phyloP scores from a whole-genome alignment of 2,888 invertebrate genomes.

The Thymelicus sylvestris region DNA sequence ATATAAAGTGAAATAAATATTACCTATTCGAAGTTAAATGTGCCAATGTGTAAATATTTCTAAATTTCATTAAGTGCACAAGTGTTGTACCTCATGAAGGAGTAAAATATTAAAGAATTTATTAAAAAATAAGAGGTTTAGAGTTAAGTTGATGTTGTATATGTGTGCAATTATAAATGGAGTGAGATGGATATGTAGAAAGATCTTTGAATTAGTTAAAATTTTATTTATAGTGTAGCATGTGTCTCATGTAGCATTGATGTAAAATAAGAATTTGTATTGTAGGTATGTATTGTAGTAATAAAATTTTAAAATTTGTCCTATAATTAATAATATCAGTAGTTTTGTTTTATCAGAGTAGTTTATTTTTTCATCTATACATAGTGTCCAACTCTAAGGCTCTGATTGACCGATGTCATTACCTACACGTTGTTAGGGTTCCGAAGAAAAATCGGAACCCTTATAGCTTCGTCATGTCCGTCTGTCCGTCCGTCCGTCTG shows the following conservation, averaged over 20 bases:
- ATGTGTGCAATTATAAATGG: slow-evolving; percentile 20
- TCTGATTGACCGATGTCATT: no score
- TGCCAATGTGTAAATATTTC: slow-evolving; percentile 33
- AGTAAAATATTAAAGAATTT: slow-evolving; percentile 35
- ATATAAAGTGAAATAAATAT: slow-evolving; percentile 9
- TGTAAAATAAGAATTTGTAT: not conserved
- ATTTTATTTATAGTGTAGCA: not conserved
- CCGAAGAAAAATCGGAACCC: no score
- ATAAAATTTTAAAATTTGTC: not conserved
- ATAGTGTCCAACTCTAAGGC: no score
- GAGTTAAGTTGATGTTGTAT: slow-evolving; percentile 22
- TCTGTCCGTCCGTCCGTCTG: no score
- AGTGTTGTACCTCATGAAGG: slow-evolving; percentile 21
- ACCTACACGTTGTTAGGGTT: no score
- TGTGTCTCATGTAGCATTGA: not conserved
- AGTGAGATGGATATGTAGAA: slow-evolving; percentile 2
- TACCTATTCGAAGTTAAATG: slow-evolving; percentile 29
- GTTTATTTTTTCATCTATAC: no score
- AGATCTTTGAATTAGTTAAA: slow-evolving; percentile 1
- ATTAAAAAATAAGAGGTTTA: slow-evolving; percentile 27
- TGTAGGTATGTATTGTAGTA: not conserved
- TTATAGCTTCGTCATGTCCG: no score
- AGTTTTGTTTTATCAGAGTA: no score
- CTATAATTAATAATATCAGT: no score
- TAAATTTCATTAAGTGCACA: slow-evolving; percentile 21